Conservation (phyloP, 2,797 vertebrate genomes). For the Eremophila alpestris region DNA sequence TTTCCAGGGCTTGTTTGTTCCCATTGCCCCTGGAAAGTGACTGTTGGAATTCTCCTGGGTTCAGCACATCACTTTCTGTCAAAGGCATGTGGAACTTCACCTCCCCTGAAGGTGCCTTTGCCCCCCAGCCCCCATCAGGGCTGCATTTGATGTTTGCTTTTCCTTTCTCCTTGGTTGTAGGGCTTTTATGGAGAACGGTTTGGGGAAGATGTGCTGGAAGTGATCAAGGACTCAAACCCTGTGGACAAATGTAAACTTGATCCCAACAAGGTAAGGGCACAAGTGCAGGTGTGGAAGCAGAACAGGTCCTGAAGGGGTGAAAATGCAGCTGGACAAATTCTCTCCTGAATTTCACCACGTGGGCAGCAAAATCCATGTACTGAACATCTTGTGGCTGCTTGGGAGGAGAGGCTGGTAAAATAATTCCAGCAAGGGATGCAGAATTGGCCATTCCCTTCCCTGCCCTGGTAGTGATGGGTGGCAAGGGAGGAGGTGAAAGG, state of each 20-base stretch:
- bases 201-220: constrained; percentile 95
- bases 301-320: background rate
- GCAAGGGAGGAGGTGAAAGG: background rate
- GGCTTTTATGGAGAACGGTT: constrained; percentile 96
- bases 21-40: background rate
- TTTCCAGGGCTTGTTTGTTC: constrained; percentile 5
- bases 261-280: constrained; percentile 88
- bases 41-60: constrained; percentile 18
- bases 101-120: background rate
- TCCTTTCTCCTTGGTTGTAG: constrained; percentile 72
- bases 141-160: background rate
- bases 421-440: background rate
- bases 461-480: background rate
- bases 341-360: background rate
- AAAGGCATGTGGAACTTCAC: constrained; percentile 1
- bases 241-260: constrained; percentile 99
- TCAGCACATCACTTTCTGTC: constrained; percentile 12
- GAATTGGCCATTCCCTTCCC: background rate
- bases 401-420: background rate
- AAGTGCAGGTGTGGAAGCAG: background rate
- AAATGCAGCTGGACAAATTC: background rate
- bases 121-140: background rate
- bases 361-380: rapidly evolving
- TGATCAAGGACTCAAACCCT: constrained; percentile 98
- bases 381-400: background rate